These are phyloP conservation scores for Ara ararauna DNA, from an alignment of 2,797 vertebrate genomes.

Conservation along the genomic window DNA sequence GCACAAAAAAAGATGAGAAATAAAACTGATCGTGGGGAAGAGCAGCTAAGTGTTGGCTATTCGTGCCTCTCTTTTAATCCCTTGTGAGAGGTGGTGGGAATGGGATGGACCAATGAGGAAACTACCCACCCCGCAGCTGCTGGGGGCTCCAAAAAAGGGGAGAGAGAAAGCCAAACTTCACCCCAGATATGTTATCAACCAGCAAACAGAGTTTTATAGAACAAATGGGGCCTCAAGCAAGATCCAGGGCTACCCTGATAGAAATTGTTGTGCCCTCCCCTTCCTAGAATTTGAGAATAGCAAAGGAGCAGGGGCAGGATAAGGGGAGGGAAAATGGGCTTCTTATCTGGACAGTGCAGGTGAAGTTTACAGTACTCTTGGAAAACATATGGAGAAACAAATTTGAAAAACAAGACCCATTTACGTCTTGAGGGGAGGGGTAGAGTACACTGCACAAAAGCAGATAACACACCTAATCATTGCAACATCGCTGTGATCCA, in stretches of 20 bases:
- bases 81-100: background rate
- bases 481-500: background rate
- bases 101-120: background rate
- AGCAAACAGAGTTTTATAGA: background rate
- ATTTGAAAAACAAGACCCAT: conserved; percentile 36
- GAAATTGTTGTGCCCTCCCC: background rate
- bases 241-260: background rate
- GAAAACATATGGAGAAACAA: background rate
- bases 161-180: background rate
- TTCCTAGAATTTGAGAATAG: background rate
- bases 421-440: conserved; percentile 25
- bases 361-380: background rate
- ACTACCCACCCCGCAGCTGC: background rate
- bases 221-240: background rate
- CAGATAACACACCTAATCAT: conserved; percentile 26
- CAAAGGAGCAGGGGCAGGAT: background rate
- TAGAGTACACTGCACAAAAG: conserved; percentile 3
- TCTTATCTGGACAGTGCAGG: conserved; percentile 52
- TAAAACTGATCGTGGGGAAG: background rate
- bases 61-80: background rate
- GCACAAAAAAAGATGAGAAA: background rate
- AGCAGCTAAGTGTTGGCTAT: background rate
- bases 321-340: background rate
- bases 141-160: background rate
- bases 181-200: background rate